Evolutionary conservation across 2,113 vertebrate genomes (phyloP).

Genomic region (Leptosomus discolor): DNA sequence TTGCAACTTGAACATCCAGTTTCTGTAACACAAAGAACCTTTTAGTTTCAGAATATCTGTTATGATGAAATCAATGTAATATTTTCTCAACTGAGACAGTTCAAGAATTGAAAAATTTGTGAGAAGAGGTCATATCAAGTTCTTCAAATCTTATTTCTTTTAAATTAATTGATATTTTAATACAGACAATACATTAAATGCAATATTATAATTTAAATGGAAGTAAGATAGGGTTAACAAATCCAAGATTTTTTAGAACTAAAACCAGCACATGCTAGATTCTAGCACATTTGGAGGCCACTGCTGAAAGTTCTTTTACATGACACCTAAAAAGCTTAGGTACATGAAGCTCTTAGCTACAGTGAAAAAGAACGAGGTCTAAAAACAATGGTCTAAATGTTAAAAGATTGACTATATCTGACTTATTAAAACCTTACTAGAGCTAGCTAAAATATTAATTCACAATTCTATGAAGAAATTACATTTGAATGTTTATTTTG

Average conservation of each 20-base stretch:
- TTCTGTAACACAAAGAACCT: not conserved
- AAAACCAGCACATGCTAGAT: not conserved
- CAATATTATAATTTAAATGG: not conserved
- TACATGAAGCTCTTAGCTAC: not conserved
- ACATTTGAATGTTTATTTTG: not conserved
- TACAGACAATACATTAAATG: not conserved
- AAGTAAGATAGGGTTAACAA: not conserved
- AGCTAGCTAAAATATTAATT: constrained; percentile 12
- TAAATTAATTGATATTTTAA: not conserved
- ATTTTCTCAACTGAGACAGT: not conserved
- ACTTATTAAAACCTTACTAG: not conserved
- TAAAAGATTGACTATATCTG: not conserved
- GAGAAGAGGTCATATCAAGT: not conserved
- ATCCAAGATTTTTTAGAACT: not conserved
- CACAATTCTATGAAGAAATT: constrained; percentile 1
- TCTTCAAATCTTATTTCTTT: not conserved
- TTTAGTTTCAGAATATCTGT: not conserved
- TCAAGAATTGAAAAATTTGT: not conserved
- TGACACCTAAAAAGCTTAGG: not conserved
- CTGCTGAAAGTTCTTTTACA: not conserved
- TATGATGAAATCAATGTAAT: not conserved
- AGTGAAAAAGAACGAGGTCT: not conserved
- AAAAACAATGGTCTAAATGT: not conserved
- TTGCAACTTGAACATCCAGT: not conserved
- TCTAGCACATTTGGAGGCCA: not conserved